A percentile compares a stretch with the other conserved stretches of the same genome.
phyloP scores from a whole-genome alignment of 2,113 vertebrate species.

The Danionella cerebrum region DNA sequence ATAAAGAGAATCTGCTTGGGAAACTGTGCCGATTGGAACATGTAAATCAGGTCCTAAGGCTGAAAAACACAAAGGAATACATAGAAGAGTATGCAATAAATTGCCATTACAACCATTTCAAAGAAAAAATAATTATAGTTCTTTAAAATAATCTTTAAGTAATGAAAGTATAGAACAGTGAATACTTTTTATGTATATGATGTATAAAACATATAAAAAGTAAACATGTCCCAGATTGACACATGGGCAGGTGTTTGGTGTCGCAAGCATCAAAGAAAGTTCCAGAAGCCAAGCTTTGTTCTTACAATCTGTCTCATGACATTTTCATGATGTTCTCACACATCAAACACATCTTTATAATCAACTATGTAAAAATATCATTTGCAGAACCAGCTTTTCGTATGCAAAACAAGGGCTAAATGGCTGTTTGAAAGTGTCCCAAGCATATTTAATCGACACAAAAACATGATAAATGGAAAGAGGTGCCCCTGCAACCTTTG shows the following conservation, averaged over 20 bases:
- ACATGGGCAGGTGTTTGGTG: constrained; percentile 13
- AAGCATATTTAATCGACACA: constrained; percentile 22
- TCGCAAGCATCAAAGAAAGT: constrained; percentile 36
- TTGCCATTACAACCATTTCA: too few species aligned
- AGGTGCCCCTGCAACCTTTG: constrained; percentile 22
- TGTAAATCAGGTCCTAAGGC: too few species aligned
- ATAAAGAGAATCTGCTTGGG: too few species aligned
- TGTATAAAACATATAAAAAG: not conserved
- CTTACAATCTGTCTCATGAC: constrained; percentile 26
- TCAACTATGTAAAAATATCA: not conserved
- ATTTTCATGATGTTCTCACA: constrained; percentile 7
- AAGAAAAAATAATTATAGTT: too few species aligned
- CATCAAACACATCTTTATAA: constrained; percentile 14
- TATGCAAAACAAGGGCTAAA: constrained; percentile 23
- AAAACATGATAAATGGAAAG: constrained; percentile 27
- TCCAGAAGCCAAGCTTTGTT: constrained; percentile 1
- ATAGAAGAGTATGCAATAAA: too few species aligned
- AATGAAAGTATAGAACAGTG: too few species aligned
- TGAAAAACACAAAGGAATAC: too few species aligned
- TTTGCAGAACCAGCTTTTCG: not conserved
- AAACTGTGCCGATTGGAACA: too few species aligned
- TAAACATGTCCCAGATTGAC: not conserved
- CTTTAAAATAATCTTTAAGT: too few species aligned
- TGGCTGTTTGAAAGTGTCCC: constrained; percentile 12
- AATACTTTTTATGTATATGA: not conserved